Percentiles rank a stretch among this genome's conserved stretches.
phyloP scores from a whole-genome alignment of 2,797 vertebrate species.

The Hemibagrus guttatus region DNA sequence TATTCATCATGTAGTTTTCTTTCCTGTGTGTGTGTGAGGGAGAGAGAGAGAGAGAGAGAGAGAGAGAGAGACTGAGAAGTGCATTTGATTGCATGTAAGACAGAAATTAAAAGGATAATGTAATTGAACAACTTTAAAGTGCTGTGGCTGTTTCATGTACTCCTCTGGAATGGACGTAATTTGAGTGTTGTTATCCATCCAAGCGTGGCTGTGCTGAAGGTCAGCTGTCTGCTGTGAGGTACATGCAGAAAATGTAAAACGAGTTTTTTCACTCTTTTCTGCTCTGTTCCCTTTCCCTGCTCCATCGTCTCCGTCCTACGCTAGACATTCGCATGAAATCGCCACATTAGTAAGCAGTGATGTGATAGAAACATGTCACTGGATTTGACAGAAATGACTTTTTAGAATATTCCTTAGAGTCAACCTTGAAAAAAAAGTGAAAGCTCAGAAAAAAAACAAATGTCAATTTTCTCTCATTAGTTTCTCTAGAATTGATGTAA shows the following conservation, averaged over 20 bases:
- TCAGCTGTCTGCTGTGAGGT: slow-evolving; percentile 72
- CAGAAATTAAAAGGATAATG: slow-evolving; percentile 74
- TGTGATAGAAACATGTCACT: neutral
- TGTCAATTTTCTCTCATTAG: slow-evolving; percentile 4
- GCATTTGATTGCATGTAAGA: slow-evolving; percentile 64
- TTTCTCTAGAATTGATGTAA: slow-evolving; percentile 7
- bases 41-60: neutral
- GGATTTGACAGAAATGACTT: neutral
- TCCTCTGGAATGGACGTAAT: slow-evolving; percentile 67
- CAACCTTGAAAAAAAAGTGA: neutral
- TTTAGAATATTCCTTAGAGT: neutral
- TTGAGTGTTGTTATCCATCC: slow-evolving; percentile 63
- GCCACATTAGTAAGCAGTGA: slow-evolving; percentile 25
- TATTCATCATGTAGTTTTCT: slow-evolving; percentile 53
- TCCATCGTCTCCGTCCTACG: slow-evolving; percentile 25
- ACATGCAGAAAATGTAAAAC: slow-evolving; percentile 75
- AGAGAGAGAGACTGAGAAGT: slow-evolving; percentile 29
- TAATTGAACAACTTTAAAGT: slow-evolving; percentile 78
- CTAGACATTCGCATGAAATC: slow-evolving; percentile 13
- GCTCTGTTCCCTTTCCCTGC: slow-evolving; percentile 4
- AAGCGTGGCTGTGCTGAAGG: slow-evolving; percentile 73
- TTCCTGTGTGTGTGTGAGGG: slow-evolving; percentile 51
- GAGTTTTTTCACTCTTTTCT: slow-evolving; percentile 35
- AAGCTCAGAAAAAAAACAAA: neutral
- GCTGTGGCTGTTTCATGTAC: slow-evolving; percentile 68